Conservation (phyloP, 2,113 vertebrate genomes). For the Hyperopisus bebe region DNA sequence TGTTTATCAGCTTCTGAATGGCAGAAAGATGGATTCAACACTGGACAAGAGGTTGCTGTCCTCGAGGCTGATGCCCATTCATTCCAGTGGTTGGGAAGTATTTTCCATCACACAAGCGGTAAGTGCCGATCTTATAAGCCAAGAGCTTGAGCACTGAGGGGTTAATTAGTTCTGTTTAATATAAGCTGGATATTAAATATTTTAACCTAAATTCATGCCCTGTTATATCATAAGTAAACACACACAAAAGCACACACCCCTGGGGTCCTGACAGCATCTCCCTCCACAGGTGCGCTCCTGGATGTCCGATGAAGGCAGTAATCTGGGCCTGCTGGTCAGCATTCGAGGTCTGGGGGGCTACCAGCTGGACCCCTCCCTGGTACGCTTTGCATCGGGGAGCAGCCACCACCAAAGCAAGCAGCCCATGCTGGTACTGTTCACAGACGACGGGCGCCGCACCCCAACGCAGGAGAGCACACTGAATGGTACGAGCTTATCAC, state of each 20-base stretch:
- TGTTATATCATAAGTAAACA: background rate
- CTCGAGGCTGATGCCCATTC: constrained; percentile 65
- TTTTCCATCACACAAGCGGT: constrained; percentile 80
- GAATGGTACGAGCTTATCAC: constrained; percentile 52
- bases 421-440: constrained; percentile 86
- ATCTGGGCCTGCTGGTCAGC: constrained; percentile 70
- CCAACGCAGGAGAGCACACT: constrained; percentile 29
- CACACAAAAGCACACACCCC: background rate
- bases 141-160: background rate
- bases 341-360: constrained; percentile 52
- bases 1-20: constrained; percentile 71
- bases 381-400: constrained; percentile 66
- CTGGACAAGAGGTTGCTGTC: constrained; percentile 68
- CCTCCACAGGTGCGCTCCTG: constrained; percentile 70
- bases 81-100: constrained; percentile 79
- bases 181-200: background rate
- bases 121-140: constrained; percentile 41
- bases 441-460: constrained; percentile 69
- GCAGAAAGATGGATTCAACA: constrained; percentile 42
- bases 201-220: background rate
- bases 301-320: constrained; percentile 67
- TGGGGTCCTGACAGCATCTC: background rate
- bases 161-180: background rate
- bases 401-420: constrained; percentile 80
- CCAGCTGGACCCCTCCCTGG: constrained; percentile 43